Percentiles rank a stretch among this genome's conserved stretches.
phyloP scores from a whole-genome alignment of 1,140 invertebrate genomes.

The Camponotus floridanus region DNA sequence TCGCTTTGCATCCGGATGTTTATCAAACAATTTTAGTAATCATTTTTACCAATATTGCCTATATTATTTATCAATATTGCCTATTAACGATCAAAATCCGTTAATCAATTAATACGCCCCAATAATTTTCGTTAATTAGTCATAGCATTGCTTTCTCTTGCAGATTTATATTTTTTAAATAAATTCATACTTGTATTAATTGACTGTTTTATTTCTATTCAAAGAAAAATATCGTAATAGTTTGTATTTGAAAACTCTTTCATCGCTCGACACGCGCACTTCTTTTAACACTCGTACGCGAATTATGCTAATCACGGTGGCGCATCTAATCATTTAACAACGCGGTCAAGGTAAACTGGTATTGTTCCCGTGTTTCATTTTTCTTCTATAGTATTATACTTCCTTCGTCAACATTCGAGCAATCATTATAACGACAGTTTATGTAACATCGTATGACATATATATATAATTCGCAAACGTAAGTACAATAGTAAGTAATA shows the following conservation, averaged over 20 bases:
- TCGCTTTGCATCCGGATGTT: slow-evolving; percentile 14
- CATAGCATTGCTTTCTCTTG: neutral
- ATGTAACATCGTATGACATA: neutral
- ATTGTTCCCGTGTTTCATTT: neutral
- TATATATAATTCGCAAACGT: neutral
- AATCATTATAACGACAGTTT: neutral
- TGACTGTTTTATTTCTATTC: neutral
- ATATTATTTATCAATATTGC: neutral
- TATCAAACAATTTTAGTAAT: slow-evolving; percentile 3
- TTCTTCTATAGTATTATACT: neutral
- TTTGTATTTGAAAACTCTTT: neutral
- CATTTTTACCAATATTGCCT: neutral
- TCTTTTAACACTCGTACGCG: slow-evolving; percentile 20
- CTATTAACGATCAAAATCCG: neutral
- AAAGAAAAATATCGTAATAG: neutral
- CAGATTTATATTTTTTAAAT: neutral
- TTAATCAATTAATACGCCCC: neutral
- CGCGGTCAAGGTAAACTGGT: slow-evolving; percentile 45
- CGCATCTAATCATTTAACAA: slow-evolving; percentile 33
- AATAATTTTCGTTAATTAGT: slow-evolving; percentile 8
- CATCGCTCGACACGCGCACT: neutral
- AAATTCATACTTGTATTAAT: neutral
- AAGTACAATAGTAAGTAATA: slow-evolving; percentile 8
- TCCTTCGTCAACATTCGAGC: slow-evolving; percentile 27
- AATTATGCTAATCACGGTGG: slow-evolving; percentile 58